Evolutionary conservation across 2,797 vertebrate species (phyloP).

Genomic region (Crax fasciolata): DNA sequence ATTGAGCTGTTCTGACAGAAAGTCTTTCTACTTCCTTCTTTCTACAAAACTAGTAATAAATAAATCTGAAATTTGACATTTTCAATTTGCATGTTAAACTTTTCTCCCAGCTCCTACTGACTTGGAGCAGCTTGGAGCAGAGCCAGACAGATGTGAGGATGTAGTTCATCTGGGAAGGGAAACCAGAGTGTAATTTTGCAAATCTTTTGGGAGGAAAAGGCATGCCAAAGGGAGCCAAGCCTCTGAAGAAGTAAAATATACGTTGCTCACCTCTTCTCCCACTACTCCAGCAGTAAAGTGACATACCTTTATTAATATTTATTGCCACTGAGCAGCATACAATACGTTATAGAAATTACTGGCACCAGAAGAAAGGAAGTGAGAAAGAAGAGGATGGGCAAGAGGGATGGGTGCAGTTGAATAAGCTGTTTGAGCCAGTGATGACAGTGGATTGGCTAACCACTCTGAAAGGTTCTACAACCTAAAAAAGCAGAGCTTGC

Average conservation of each 20-base stretch:
- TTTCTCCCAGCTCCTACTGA: constrained; percentile 56
- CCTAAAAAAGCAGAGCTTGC: neutral
- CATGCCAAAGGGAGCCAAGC: constrained; percentile 42
- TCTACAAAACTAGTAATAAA: constrained; percentile 55
- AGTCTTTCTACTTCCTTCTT: constrained; percentile 40
- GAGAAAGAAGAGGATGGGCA: neutral
- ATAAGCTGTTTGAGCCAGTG: neutral
- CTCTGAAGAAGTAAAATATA: constrained; percentile 66
- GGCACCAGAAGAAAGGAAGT: constrained; percentile 36
- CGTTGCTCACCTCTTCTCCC: neutral
- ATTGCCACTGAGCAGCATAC: constrained; percentile 38
- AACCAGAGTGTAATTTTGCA: constrained; percentile 55
- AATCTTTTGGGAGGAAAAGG: constrained; percentile 58
- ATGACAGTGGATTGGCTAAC: neutral
- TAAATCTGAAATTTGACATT: constrained; percentile 65
- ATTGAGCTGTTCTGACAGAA: constrained; percentile 37
- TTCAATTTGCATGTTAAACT: constrained; percentile 65
- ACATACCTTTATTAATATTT: constrained; percentile 64
- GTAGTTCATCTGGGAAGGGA: constrained; percentile 63
- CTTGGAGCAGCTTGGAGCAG: constrained; percentile 37
- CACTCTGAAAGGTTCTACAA: neutral
- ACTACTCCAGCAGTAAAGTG: constrained; percentile 34
- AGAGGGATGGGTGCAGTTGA: neutral
- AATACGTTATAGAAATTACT: constrained; percentile 31
- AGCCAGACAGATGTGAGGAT: constrained; percentile 72